These are phyloP conservation scores for Perca fluviatilis DNA, from an alignment of 2,113 vertebrate species.

Conservation along the genomic window DNA sequence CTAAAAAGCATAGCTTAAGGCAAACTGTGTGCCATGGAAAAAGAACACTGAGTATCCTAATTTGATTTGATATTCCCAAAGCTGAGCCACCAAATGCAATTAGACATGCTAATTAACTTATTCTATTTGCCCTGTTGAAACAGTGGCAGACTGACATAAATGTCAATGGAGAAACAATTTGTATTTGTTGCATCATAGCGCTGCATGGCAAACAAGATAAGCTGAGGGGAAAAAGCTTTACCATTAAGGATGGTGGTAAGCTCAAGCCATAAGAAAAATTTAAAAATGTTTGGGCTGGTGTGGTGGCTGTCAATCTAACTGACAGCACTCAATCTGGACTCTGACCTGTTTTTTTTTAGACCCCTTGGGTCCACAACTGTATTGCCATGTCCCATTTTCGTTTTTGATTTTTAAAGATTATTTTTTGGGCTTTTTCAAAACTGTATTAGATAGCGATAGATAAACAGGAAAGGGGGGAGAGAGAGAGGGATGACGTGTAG, in stretches of 20 bases:
- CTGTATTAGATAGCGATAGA: no score
- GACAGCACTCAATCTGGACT: no score
- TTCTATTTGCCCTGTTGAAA: constrained; percentile 71
- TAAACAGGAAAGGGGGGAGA: no score
- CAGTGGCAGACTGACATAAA: constrained; percentile 62
- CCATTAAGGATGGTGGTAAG: neutral
- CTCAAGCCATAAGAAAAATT: neutral
- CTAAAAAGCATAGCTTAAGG: constrained; percentile 75
- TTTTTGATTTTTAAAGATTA: no score
- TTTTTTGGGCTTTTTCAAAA: no score
- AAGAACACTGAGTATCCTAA: constrained; percentile 71
- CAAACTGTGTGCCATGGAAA: constrained; percentile 62
- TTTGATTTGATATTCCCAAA: constrained; percentile 77
- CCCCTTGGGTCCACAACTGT: no score
- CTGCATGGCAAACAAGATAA: constrained; percentile 40
- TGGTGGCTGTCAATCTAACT: no score
- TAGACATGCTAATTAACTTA: constrained; percentile 79
- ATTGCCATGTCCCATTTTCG: no score
- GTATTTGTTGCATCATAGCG: constrained; percentile 63
- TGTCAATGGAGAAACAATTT: constrained; percentile 60
- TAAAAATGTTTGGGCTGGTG: no score
- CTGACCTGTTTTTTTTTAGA: no score
- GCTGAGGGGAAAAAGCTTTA: constrained; percentile 30
- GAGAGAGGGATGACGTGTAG: no score
- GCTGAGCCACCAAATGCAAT: constrained; percentile 76